phyloP scores from a whole-genome alignment of 2,113 vertebrate species.

The Ceyx margarethae region DNA sequence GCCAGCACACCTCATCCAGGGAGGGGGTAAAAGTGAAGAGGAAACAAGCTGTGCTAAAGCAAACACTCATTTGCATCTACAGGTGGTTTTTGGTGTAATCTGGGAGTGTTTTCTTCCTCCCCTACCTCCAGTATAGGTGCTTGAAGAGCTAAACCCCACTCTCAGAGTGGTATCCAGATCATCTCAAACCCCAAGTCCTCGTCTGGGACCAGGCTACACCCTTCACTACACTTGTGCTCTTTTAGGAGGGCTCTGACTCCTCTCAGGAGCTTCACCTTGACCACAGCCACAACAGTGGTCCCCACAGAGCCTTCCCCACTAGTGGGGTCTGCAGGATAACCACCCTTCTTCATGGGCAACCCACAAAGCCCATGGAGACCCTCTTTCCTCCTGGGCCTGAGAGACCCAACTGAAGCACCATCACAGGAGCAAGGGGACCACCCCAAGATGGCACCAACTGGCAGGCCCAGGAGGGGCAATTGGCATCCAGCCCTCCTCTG shows the following conservation, averaged over 20 bases:
- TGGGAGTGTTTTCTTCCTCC: not conserved
- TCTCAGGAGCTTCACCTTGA: not conserved
- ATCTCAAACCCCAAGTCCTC: accelerated
- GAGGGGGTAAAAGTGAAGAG: not conserved
- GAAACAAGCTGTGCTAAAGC: not conserved
- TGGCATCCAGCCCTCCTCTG: not conserved
- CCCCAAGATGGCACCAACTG: not conserved
- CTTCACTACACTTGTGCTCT: not conserved
- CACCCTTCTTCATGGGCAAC: accelerated
- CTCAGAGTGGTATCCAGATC: not conserved
- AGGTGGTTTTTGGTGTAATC: not conserved
- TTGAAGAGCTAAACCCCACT: not conserved
- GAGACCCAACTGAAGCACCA: not conserved
- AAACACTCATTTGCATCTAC: not conserved
- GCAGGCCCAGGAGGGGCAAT: not conserved
- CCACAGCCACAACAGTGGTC: not conserved
- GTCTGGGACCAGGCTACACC: not conserved
- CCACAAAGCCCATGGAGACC: not conserved
- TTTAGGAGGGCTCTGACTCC: too few species aligned
- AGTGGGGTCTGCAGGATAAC: not conserved
- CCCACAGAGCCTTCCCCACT: too few species aligned
- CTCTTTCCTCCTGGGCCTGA: accelerated
- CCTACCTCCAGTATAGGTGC: not conserved
- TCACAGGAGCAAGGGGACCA: not conserved
- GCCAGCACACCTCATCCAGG: accelerated